A percentile compares a stretch with the other conserved stretches of the same genome.
Evolutionary conservation across 2,797 vertebrate genomes (phyloP).

Genomic region (Graptemys geographica): DNA sequence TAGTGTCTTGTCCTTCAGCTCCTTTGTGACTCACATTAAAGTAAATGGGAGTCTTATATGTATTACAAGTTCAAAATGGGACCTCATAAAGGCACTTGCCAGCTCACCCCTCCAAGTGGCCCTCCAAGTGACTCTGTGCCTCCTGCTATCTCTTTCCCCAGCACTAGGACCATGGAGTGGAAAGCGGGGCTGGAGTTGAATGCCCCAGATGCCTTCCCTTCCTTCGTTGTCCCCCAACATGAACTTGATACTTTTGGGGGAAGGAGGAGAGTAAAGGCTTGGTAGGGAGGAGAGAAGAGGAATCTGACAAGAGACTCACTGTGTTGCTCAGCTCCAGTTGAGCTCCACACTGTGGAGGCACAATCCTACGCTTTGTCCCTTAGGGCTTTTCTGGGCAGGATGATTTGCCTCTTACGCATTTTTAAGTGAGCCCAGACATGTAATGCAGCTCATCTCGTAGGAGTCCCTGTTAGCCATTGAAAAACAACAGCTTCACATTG

Average conservation of each 20-base stretch:
- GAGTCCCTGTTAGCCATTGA: neutral
- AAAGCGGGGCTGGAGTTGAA: neutral
- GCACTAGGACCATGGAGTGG: neutral
- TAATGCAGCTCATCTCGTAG: neutral
- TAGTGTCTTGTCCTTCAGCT: neutral
- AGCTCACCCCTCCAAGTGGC: neutral
- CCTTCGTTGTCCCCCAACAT: neutral
- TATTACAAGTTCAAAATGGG: neutral
- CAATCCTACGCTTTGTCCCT: neutral
- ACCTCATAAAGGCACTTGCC: neutral
- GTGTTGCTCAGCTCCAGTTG: neutral
- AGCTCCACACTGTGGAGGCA: neutral
- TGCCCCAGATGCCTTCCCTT: neutral
- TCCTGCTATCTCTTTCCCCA: neutral
- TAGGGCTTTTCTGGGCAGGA: neutral
- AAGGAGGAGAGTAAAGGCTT: neutral
- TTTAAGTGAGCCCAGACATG: neutral
- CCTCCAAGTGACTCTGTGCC: neutral
- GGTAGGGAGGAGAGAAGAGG: neutral
- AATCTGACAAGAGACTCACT: neutral
- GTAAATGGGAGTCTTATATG: neutral
- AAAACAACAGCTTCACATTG: neutral
- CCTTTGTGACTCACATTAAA: neutral
- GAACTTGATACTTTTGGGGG: neutral
- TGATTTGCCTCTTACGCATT: neutral